Conservation (phyloP, 2,888 invertebrate species). For the Boloria euphrosyne region DNA sequence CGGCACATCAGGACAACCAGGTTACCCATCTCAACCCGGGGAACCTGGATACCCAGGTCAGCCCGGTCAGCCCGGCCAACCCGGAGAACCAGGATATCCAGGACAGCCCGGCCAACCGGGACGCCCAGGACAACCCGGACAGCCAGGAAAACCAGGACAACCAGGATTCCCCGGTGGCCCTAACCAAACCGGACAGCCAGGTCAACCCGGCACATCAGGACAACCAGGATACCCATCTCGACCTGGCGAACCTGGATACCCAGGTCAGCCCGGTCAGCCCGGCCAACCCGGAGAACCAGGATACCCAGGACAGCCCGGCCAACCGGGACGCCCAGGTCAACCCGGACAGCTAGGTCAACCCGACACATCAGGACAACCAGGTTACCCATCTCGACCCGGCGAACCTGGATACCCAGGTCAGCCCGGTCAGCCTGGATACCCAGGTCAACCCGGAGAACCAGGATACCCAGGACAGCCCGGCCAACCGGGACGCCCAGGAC, state of each 20-base stretch:
- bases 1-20: slow-evolving; percentile 25
- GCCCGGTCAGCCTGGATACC: slow-evolving; percentile 36
- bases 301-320: slow-evolving; percentile 7
- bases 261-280: slow-evolving; percentile 16
- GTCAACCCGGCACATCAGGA: slow-evolving; percentile 49
- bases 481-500: slow-evolving; percentile 49
- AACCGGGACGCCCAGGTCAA: slow-evolving; percentile 1
- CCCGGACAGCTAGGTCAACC: slow-evolving; percentile 16
- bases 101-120: no score
- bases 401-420: slow-evolving; percentile 32
- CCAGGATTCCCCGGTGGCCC: no score
- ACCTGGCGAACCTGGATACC: slow-evolving; percentile 44
- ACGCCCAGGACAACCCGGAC: no score
- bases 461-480: slow-evolving; percentile 8
- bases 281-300: no score
- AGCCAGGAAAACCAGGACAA: no score
- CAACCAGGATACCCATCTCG: slow-evolving; percentile 25
- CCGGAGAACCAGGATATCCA: no score
- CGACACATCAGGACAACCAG: background rate
- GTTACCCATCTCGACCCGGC: background rate
- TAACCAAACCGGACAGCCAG: slow-evolving; percentile 41
- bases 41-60: slow-evolving; percentile 47
- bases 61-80: slow-evolving; percentile 32
- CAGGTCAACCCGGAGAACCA: slow-evolving; percentile 16
- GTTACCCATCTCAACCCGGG: slow-evolving; percentile 38